Percentiles rank a stretch among this genome's conserved stretches.
Conservation (phyloP, 2,113 vertebrate genomes). For the Dissostichus mawsoni region DNA sequence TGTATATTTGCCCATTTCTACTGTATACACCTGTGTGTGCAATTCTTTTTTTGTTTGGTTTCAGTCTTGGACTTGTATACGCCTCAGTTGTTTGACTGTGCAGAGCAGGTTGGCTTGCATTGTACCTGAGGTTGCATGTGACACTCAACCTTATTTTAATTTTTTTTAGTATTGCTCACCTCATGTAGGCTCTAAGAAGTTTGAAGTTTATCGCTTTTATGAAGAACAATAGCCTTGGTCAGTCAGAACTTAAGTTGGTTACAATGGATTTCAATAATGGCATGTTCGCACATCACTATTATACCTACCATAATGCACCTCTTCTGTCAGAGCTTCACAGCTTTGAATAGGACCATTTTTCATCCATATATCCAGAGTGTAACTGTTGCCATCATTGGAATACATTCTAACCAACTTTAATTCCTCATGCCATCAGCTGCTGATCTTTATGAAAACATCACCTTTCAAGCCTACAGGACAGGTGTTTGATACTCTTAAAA, state of each 20-base stretch:
- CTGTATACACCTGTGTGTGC: constrained; percentile 85
- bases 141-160: background rate
- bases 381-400: background rate
- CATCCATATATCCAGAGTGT: background rate
- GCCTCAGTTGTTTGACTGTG: constrained; percentile 31
- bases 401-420: background rate
- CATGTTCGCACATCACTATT: background rate
- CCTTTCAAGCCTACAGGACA: constrained; percentile 16
- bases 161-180: constrained; percentile 11
- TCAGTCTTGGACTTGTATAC: constrained; percentile 58
- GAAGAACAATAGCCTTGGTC: constrained; percentile 16
- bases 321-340: constrained; percentile 11
- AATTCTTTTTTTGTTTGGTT: constrained; percentile 72
- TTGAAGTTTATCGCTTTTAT: constrained; percentile 3
- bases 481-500: constrained; percentile 23
- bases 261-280: constrained; percentile 3
- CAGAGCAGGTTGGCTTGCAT: constrained; percentile 36
- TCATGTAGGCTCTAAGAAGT: background rate
- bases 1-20: constrained; percentile 81
- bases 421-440: constrained; percentile 21
- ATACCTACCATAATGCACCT: background rate
- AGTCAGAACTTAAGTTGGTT: constrained; percentile 16
- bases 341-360: background rate
- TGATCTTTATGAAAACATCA: constrained; percentile 28
- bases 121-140: constrained; percentile 26